phyloP scores from a whole-genome alignment of 1,140 invertebrate genomes.

The Luehdorfia chinensis region DNA sequence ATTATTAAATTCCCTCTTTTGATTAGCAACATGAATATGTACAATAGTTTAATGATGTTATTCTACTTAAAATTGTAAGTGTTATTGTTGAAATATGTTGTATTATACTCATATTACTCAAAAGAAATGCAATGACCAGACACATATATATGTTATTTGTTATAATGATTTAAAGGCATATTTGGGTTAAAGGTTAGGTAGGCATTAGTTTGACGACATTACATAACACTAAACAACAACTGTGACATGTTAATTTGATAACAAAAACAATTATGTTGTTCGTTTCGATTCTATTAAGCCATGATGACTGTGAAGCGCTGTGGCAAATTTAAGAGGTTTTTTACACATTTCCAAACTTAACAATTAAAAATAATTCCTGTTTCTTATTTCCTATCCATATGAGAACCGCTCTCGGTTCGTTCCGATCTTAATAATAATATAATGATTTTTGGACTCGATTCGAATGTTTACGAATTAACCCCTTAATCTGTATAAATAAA shows the following conservation, averaged over 20 bases:
- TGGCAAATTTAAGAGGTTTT: conserved; percentile 32
- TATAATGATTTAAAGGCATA: neutral
- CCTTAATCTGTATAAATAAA: too few species aligned
- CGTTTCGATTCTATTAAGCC: conserved; percentile 64
- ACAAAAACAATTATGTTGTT: conserved; percentile 17
- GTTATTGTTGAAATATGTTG: neutral
- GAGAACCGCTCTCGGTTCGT: too few species aligned
- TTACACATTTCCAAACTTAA: too few species aligned
- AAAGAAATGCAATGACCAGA: neutral
- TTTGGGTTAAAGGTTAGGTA: conserved; percentile 7
- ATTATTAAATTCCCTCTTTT: conserved; percentile 3
- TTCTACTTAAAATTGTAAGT: too few species aligned
- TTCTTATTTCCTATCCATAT: too few species aligned
- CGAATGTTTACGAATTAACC: too few species aligned
- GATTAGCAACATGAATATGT: neutral
- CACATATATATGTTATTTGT: neutral
- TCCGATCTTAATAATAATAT: too few species aligned
- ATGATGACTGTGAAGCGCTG: conserved; percentile 51
- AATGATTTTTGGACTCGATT: too few species aligned
- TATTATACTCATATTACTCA: neutral
- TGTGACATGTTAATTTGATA: conserved; percentile 9
- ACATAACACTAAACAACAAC: neutral
- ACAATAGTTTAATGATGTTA: too few species aligned
- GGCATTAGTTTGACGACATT: conserved; percentile 10
- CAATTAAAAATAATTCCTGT: too few species aligned